Evolutionary conservation across 2,888 invertebrate species (phyloP).

Genomic region (Philonicus albiceps): DNA sequence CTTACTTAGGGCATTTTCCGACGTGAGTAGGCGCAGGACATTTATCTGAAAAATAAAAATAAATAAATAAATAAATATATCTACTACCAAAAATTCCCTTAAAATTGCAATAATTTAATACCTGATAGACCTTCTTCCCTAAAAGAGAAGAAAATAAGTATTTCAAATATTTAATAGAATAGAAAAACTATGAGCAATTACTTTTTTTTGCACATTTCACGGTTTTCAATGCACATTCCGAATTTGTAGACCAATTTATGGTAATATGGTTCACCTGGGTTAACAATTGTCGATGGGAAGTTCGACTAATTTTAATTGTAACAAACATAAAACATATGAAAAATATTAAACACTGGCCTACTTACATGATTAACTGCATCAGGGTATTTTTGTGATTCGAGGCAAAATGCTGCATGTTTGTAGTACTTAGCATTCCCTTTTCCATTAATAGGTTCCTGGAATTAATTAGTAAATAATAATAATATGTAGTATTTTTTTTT

Average conservation of each 20-base stretch:
- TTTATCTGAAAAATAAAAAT: not conserved
- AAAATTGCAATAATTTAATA: not conserved
- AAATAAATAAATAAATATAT: too few relatives aligned
- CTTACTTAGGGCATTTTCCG: not conserved
- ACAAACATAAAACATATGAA: constrained; percentile 43
- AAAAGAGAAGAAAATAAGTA: not conserved
- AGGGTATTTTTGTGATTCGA: constrained; percentile 93
- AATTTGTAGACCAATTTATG: constrained; percentile 81
- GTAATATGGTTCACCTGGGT: constrained; percentile 75
- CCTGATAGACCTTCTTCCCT: not conserved
- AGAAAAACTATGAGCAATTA: not conserved
- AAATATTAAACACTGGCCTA: not conserved
- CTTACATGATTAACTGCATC: constrained; percentile 86
- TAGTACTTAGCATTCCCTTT: constrained; percentile 75
- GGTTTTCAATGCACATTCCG: constrained; percentile 60
- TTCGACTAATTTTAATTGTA: constrained; percentile 65
- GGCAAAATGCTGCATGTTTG: constrained; percentile 82
- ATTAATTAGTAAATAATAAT: too few relatives aligned
- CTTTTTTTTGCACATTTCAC: not conserved
- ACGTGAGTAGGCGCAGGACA: not conserved
- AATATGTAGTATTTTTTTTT: too few relatives aligned
- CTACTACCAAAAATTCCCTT: not conserved
- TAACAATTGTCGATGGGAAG: constrained; percentile 77
- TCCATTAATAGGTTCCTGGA: constrained; percentile 67
- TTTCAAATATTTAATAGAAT: not conserved